Conservation (phyloP, 2,113 vertebrate genomes). For the Laterallus jamaicensis region DNA sequence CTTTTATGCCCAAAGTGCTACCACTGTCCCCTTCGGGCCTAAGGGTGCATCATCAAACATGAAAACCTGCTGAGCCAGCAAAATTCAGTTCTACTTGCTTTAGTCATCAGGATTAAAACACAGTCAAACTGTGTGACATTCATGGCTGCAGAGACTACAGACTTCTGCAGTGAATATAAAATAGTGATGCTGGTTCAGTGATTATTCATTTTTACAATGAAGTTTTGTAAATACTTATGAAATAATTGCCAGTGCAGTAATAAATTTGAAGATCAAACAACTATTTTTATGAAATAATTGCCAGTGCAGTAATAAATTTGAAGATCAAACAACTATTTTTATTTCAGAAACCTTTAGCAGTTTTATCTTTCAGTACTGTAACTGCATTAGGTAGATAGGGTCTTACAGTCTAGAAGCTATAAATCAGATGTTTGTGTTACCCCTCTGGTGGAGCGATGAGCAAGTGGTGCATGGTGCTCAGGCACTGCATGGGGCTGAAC, state of each 20-base stretch:
- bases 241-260: not conserved
- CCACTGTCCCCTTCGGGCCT: not conserved
- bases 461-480: no score
- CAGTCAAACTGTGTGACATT: not conserved
- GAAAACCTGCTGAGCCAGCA: not conserved
- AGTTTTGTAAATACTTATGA: not conserved
- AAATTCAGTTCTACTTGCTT: not conserved
- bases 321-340: not conserved
- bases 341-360: not conserved
- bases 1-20: not conserved
- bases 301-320: not conserved
- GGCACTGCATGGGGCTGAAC: no score
- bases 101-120: not conserved
- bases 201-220: not conserved
- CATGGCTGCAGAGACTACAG: accelerated
- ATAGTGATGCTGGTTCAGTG: not conserved
- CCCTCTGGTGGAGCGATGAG: no score
- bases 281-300: not conserved
- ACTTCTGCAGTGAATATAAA: not conserved
- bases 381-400: not conserved
- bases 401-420: not conserved
- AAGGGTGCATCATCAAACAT: not conserved
- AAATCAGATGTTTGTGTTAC: not conserved
- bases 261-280: not conserved
- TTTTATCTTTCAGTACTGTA: not conserved